phyloP scores from a whole-genome alignment of 2,113 vertebrate species.

The Tetrao urogallus region DNA sequence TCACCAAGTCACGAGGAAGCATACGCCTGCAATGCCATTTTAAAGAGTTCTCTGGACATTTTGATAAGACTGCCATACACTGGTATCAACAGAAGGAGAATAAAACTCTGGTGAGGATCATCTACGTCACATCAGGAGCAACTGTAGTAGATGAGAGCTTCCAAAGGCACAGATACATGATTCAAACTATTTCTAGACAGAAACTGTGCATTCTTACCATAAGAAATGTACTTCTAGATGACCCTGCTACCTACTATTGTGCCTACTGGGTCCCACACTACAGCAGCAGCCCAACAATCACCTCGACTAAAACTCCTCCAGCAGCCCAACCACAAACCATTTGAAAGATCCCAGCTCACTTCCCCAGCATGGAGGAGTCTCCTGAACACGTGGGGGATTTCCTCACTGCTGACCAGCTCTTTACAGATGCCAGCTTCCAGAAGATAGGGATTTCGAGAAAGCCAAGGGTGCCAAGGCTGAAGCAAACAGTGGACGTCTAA shows the following conservation, averaged over 20 bases:
- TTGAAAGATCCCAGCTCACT: not conserved
- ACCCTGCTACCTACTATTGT: slow-evolving; percentile 22
- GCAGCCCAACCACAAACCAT: not conserved
- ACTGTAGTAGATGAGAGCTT: too few relatives aligned
- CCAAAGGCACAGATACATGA: too few relatives aligned
- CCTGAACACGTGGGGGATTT: not conserved
- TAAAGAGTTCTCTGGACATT: too few relatives aligned
- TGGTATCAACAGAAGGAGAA: too few relatives aligned
- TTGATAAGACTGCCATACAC: too few relatives aligned
- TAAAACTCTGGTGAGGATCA: too few relatives aligned
- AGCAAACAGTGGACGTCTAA: not conserved
- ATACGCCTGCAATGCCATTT: too few relatives aligned
- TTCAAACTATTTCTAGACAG: too few relatives aligned
- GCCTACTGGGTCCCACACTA: not conserved
- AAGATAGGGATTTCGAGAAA: too few relatives aligned
- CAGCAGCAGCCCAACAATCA: not conserved
- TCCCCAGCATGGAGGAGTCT: not conserved
- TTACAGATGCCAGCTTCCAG: not conserved
- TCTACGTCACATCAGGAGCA: too few relatives aligned
- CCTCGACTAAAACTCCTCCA: not conserved
- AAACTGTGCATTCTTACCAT: too few relatives aligned
- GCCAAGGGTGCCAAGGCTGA: not conserved
- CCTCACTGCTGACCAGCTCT: rapidly evolving
- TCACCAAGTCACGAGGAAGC: too few relatives aligned
- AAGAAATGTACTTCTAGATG: not conserved